Percentiles rank a stretch among this genome's conserved stretches.
Conservation (phyloP, 2,888 invertebrate genomes). For the Escarpia spicata region DNA sequence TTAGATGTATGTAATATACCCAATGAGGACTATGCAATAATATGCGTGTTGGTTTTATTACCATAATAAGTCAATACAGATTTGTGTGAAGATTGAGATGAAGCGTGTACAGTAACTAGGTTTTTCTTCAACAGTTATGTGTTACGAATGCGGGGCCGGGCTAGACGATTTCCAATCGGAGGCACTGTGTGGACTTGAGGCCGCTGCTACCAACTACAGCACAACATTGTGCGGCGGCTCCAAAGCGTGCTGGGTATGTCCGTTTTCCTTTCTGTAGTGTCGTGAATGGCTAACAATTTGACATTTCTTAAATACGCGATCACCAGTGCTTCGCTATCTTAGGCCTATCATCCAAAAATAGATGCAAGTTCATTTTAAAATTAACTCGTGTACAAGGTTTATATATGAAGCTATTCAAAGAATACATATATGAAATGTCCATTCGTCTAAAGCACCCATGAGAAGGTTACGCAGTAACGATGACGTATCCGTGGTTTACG, state of each 20-base stretch:
- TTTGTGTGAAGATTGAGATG: too few species aligned
- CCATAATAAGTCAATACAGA: too few species aligned
- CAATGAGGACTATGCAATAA: too few species aligned
- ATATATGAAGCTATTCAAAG: neutral
- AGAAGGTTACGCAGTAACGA: neutral
- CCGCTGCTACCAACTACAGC: constrained; percentile 7
- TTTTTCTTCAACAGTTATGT: neutral
- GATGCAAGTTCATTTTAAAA: neutral
- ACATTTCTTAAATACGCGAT: neutral
- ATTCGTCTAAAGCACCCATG: neutral
- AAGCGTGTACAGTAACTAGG: too few species aligned
- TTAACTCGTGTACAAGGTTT: neutral
- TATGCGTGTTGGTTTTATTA: too few species aligned
- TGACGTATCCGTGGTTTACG: too few species aligned
- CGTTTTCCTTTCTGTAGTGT: neutral
- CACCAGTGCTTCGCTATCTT: neutral
- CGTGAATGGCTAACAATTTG: neutral
- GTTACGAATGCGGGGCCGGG: neutral
- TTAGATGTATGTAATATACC: too few species aligned
- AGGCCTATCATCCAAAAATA: neutral
- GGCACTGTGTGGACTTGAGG: neutral
- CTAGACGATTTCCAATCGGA: neutral
- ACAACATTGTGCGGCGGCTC: neutral
- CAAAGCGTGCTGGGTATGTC: constrained; percentile 23
- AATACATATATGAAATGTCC: neutral